These are phyloP conservation scores for Elephantulus edwardii DNA, from an alignment of 2,113 vertebrate species.

Conservation along the genomic window DNA sequence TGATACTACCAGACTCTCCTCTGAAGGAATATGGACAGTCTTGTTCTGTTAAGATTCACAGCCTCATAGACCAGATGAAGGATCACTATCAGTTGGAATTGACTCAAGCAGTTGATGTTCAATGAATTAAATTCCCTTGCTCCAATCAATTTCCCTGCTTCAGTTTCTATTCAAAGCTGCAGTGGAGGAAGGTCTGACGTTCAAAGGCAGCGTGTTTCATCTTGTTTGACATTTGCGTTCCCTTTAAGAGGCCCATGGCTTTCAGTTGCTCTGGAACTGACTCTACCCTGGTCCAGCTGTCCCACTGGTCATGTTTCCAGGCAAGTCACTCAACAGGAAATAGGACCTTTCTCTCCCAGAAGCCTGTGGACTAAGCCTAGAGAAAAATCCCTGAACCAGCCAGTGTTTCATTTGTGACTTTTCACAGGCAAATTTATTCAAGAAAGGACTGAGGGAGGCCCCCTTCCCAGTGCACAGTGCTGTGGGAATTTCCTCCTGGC, in stretches of 20 bases:
- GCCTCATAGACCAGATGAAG: no score
- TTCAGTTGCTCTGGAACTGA: neutral
- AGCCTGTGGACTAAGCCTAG: slow-evolving; percentile 50
- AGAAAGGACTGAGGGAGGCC: slow-evolving; percentile 61
- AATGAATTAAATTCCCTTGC: neutral
- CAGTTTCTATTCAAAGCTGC: neutral
- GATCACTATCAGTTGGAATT: no score
- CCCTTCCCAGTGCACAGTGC: slow-evolving; percentile 59
- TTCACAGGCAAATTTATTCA: slow-evolving; percentile 75
- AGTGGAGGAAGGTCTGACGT: neutral
- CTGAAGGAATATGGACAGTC: no score
- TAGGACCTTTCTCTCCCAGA: neutral
- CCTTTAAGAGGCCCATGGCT: neutral
- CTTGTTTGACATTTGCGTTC: fast-evolving
- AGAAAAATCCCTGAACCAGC: slow-evolving; percentile 77
- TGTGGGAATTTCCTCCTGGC: slow-evolving; percentile 79
- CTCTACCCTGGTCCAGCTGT: neutral
- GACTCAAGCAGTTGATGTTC: neutral
- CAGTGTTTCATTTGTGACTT: slow-evolving; percentile 69
- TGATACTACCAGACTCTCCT: no score
- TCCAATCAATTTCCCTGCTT: neutral
- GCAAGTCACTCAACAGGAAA: neutral
- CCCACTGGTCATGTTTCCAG: neutral
- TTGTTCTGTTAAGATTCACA: no score
- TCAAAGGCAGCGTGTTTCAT: neutral